Conservation (phyloP, 1,140 invertebrate genomes). For the Lasioglossum baleicum region DNA sequence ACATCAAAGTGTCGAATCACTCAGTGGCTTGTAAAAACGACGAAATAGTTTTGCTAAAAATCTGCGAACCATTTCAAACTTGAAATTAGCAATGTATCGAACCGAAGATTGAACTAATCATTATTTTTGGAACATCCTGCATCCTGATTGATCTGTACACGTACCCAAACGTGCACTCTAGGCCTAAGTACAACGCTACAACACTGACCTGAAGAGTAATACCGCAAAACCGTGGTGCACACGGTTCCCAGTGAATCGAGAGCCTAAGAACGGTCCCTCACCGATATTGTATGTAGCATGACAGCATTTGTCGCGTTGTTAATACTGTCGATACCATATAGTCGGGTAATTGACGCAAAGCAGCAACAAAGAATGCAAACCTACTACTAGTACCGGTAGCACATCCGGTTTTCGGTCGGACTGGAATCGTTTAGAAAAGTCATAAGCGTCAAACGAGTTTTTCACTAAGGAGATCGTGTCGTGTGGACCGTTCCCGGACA, state of each 20-base stretch:
- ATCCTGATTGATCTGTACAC: background rate
- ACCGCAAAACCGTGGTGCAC: background rate
- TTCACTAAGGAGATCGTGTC: background rate
- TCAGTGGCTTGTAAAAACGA: too few relatives aligned
- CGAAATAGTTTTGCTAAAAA: too few relatives aligned
- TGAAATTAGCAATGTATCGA: background rate
- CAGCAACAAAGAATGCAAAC: conserved; percentile 40
- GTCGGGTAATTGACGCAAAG: background rate
- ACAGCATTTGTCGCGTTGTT: conserved; percentile 17
- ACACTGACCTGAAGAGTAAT: conserved; percentile 24
- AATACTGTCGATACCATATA: conserved; percentile 3
- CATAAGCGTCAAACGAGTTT: too few relatives aligned
- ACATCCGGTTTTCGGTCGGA: background rate
- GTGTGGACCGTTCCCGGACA: background rate
- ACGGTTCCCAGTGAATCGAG: conserved; percentile 10
- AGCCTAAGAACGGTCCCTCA: conserved; percentile 23
- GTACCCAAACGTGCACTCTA: conserved; percentile 22
- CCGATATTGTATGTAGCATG: conserved; percentile 5
- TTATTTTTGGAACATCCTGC: background rate
- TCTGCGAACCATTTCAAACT: too few relatives aligned
- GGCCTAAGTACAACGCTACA: conserved; percentile 42
- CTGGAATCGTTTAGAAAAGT: too few relatives aligned
- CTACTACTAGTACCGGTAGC: background rate
- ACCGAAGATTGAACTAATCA: background rate
- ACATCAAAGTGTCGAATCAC: too few relatives aligned